Evolutionary conservation across 2,888 invertebrate species (phyloP), one percentile per base, ranked within the genome.

Genomic region (Oscheius sp.): DNA sequence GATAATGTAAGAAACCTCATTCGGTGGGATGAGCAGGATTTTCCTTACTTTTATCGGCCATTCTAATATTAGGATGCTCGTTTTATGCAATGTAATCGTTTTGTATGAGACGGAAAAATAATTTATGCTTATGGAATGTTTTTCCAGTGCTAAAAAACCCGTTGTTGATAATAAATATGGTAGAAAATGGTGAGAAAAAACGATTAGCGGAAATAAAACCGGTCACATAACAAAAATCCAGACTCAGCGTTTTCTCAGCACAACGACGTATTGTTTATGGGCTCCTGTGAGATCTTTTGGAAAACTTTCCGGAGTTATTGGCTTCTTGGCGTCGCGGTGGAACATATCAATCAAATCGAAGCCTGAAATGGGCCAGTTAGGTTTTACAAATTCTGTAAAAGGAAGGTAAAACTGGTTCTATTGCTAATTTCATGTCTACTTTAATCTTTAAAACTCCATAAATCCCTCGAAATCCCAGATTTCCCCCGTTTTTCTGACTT

Each of bases 301-400:
- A 1, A 66, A 66, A 25, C 27, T 18, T 49, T 66, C 29, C 6
- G 49, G 25, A 3, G 1, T 27, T 23, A 66, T 52, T 12, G 49
- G 66, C 1, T 9, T 27, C 18, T 52, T 49, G 1, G 55, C 27
- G 25, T 55, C 69, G 5, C 18, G 23, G 56, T 69, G 43, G 56
- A 43, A 69, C 56, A 43, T 69, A 29, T 55, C 56, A 21, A 69
- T 21, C 18, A 69, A 16, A 35, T 69, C 56, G 41, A 69, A 69
- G 12, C 69, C 35, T 35, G 35, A 35, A 35, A 35, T 35, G 3
- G 3, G 35, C 3, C 3, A 35, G 3, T 46, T 64, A 12, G 18
- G 18, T 16, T 12, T 35, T 1, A 18, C 25, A 1, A 1, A 35
- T 49, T 49, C 49, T n/a, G n/a, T n/a, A n/a, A n/a, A n/a, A n/a